Evolutionary conservation across 2,888 invertebrate genomes (phyloP), one percentile per base, ranked within the genome.

Genomic region (Steinernema scapterisci): DNA sequence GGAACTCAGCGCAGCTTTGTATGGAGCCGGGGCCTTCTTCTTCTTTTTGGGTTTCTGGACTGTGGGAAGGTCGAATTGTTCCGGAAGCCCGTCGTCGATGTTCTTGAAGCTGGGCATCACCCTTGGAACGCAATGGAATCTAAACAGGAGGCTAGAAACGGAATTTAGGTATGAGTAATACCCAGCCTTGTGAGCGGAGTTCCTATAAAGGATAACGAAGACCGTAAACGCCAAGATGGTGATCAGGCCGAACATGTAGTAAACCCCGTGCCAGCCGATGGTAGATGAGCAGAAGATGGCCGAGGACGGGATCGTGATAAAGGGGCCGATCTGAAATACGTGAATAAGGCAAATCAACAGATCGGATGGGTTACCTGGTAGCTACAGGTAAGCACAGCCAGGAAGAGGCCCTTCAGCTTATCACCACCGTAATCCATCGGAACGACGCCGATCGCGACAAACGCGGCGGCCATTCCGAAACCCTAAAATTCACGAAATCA

Each of bases 211-310:
- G 11, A 19, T 11, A 2, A 38, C 16, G 16, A 63, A 63, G 23
- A 27, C n/a, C 2, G 27, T 7, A 11, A 63, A 27, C 6, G 38
- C 63, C 63, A 63, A 9, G 16, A 63, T n/a, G 2, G 31, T 63
- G 16, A 63, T 5, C 1, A n/a, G 1, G 16, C 31, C 63, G n/a
- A 31, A 63, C 27, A 63, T 9, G 19, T 31, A 63, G 31, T 63
- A 63, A 21, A 63, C 63, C 9, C 63, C 63, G 16, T 63, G 27
- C 63, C 63, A 63, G 13, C 31, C 31, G 16, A 63, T 27, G 1
- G 63, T 31, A 25, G 63, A 63, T 5, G 21, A 21, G 31, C 63
- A 63, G 25, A 63, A 63, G 13, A 63, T 6, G 16, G 63, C 63
- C 21, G 63, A 27, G 13, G 38, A 63, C 1, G 63, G 63, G 27